Conservation (phyloP, 2,113 vertebrate species). For the Mixornis gularis region DNA sequence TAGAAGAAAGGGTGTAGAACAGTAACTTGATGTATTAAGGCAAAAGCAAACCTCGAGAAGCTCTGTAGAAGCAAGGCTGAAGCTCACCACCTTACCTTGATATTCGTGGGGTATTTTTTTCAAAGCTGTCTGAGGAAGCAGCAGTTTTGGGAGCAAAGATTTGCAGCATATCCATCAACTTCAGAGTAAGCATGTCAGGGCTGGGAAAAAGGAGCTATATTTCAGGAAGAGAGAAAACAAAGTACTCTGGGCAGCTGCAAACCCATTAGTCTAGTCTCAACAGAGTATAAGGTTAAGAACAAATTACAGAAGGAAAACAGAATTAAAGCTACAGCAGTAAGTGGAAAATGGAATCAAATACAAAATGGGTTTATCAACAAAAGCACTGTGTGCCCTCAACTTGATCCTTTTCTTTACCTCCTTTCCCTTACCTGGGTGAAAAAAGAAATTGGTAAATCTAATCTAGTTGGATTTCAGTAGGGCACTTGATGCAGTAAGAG, state of each 20-base stretch:
- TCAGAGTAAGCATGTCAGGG: constrained; percentile 10
- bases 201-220: constrained; percentile 44
- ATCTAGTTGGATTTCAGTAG: constrained; percentile 12
- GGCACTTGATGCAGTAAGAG: neutral
- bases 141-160: constrained; percentile 31
- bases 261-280: constrained; percentile 52
- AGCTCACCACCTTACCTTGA: neutral
- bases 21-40: neutral
- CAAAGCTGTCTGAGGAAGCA: neutral
- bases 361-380: constrained; percentile 41
- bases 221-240: constrained; percentile 51
- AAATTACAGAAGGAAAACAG: constrained; percentile 56
- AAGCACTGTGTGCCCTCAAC: constrained; percentile 16
- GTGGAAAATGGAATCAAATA: constrained; percentile 45
- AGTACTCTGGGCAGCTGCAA: constrained; percentile 49
- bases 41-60: neutral
- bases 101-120: neutral
- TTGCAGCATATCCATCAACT: constrained; percentile 50
- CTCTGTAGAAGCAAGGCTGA: neutral
- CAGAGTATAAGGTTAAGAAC: constrained; percentile 58
- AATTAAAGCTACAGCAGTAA: constrained; percentile 51
- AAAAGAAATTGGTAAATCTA: neutral
- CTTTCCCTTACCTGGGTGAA: constrained; percentile 11
- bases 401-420: constrained; percentile 31
- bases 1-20: neutral